Percentiles rank a stretch among this genome's conserved stretches.
phyloP scores from a whole-genome alignment of 2,888 invertebrate genomes.

The Hemithea aestivaria region DNA sequence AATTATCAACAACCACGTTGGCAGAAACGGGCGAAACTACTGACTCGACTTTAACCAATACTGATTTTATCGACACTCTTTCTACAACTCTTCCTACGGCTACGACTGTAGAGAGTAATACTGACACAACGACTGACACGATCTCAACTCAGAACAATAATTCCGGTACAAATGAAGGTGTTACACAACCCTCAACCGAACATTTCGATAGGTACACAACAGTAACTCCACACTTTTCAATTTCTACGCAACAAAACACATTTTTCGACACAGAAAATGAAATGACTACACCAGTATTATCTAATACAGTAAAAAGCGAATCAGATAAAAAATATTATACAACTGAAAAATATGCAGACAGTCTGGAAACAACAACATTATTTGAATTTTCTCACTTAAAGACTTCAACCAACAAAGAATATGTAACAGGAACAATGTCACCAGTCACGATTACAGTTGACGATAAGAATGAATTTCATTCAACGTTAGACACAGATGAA shows the following conservation, averaged over 20 bases:
- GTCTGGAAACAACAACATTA: conserved; percentile 3
- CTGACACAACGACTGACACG: not conserved
- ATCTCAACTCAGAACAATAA: not conserved
- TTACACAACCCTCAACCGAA: no score
- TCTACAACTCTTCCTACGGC: conserved; percentile 10
- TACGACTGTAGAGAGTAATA: conserved; percentile 1
- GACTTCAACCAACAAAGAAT: conserved; percentile 1
- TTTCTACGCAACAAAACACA: not conserved
- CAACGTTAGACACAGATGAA: conserved; percentile 39
- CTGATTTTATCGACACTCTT: conserved; percentile 13
- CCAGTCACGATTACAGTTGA: conserved; percentile 15
- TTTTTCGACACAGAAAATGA: not conserved
- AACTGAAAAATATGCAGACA: conserved; percentile 1
- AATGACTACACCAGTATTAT: not conserved
- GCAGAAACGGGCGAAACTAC: conserved; percentile 43
- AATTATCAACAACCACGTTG: conserved; percentile 46
- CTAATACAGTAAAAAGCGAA: not conserved
- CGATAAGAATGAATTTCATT: conserved; percentile 14
- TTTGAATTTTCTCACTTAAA: not conserved
- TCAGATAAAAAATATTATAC: conserved; percentile 3
- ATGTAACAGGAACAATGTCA: conserved; percentile 7
- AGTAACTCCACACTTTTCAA: no score
- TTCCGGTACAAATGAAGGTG: not conserved
- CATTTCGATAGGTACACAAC: no score
- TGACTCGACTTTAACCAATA: conserved; percentile 32